Evolutionary conservation across 1,140 invertebrate species (phyloP).

Genomic region (Diprion similis): DNA sequence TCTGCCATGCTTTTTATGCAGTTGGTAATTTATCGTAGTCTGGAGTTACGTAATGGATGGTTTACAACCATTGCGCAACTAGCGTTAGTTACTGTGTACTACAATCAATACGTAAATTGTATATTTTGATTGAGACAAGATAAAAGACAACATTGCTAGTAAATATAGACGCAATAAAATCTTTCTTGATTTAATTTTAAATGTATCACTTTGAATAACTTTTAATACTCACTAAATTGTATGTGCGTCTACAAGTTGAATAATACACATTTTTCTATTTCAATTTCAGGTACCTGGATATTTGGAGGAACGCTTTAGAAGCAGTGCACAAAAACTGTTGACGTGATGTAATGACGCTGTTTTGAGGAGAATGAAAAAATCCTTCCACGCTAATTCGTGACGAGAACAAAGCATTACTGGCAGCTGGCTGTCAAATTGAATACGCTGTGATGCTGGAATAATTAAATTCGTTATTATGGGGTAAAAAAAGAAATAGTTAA

Average conservation of each 20-base stretch:
- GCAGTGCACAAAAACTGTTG: conserved; percentile 49
- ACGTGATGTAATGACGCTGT: conserved; percentile 44
- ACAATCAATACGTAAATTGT: conserved; percentile 22
- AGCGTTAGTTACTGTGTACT: conserved; percentile 3
- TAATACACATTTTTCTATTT: conserved; percentile 38
- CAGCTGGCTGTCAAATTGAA: background rate
- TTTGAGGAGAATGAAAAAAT: background rate
- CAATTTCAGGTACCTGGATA: conserved; percentile 59
- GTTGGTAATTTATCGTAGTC: too few species aligned
- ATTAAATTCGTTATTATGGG: background rate
- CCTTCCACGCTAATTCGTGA: background rate
- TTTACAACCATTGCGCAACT: too few species aligned
- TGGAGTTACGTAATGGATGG: too few species aligned
- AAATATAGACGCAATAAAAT: conserved; percentile 17
- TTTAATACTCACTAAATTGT: conserved; percentile 20
- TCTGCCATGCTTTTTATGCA: too few species aligned
- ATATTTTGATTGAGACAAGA: conserved; percentile 10
- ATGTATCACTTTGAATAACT: conserved; percentile 21
- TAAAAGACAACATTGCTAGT: conserved; percentile 10
- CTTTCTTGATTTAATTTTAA: background rate
- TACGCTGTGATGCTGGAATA: background rate
- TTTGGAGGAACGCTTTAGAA: conserved; percentile 57
- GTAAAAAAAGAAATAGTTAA: background rate
- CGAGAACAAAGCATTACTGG: background rate
- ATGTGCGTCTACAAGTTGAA: conserved; percentile 21